Evolutionary conservation across 2,888 invertebrate species (phyloP).

Genomic region (Apotomis betuletana): DNA sequence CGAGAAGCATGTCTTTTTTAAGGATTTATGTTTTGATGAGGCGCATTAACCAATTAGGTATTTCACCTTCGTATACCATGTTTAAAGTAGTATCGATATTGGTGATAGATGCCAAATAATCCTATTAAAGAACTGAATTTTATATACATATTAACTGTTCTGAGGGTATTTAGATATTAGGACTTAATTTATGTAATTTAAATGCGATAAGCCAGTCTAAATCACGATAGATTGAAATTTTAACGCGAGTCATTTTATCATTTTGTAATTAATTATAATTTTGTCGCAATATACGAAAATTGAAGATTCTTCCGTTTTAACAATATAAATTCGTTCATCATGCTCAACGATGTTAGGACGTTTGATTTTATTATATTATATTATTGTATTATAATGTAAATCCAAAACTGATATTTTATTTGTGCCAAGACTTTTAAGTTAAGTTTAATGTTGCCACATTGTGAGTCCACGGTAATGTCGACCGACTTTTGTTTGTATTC

Average conservation of each 20-base stretch:
- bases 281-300: slow-evolving; percentile 42
- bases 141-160: slow-evolving; percentile 82
- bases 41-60: slow-evolving; percentile 76
- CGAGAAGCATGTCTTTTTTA: slow-evolving; percentile 54
- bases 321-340: slow-evolving; percentile 46
- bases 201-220: slow-evolving; percentile 56
- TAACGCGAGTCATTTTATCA: slow-evolving; percentile 59
- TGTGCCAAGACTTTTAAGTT: slow-evolving; percentile 79
- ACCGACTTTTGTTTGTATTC: slow-evolving; percentile 57
- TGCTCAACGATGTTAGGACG: slow-evolving; percentile 61
- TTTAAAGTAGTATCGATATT: slow-evolving; percentile 78
- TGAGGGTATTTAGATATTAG: slow-evolving; percentile 81
- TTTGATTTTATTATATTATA: slow-evolving; percentile 50
- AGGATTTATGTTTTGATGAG: slow-evolving; percentile 71
- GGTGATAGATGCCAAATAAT: slow-evolving; percentile 84
- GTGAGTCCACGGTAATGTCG: slow-evolving; percentile 51
- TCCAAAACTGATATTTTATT: slow-evolving; percentile 70
- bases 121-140: slow-evolving; percentile 84
- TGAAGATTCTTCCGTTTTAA: slow-evolving; percentile 49
- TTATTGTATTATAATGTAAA: slow-evolving; percentile 55
- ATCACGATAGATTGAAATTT: slow-evolving; percentile 44
- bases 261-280: slow-evolving; percentile 26
- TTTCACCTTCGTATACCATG: slow-evolving; percentile 80
- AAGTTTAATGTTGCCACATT: slow-evolving; percentile 61
- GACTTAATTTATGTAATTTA: slow-evolving; percentile 73